Percentiles rank a stretch among this genome's conserved stretches.
Conservation (phyloP, 2,888 invertebrate species). For the Julus scandinavius region DNA sequence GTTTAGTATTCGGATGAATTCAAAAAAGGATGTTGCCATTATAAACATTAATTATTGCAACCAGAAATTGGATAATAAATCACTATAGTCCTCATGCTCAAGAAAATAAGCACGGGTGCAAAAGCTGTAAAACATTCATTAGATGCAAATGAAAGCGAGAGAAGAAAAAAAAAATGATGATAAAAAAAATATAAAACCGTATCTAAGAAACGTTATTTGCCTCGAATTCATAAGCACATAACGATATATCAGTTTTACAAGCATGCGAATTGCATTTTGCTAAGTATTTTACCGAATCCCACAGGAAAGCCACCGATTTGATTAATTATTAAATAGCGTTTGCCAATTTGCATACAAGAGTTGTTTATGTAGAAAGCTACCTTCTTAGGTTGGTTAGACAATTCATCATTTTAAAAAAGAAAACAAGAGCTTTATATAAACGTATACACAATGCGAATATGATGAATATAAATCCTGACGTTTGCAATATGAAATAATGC, state of each 20-base stretch:
- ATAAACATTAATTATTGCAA: slow-evolving; percentile 38
- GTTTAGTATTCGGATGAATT: not conserved
- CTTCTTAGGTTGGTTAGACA: slow-evolving; percentile 11
- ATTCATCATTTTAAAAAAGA: slow-evolving; percentile 30
- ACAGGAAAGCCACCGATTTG: slow-evolving; percentile 6
- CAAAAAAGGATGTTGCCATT: not conserved
- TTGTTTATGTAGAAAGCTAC: slow-evolving; percentile 5
- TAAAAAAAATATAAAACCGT: not conserved
- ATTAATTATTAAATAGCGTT: slow-evolving; percentile 45
- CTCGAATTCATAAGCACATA: not conserved
- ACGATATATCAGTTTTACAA: slow-evolving; percentile 5
- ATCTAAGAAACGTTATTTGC: not conserved
- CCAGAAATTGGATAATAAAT: slow-evolving; percentile 31
- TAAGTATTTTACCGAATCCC: slow-evolving; percentile 6
- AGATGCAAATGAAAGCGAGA: not conserved
- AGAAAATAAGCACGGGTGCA: not conserved
- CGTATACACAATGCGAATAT: not conserved
- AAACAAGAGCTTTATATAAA: not conserved
- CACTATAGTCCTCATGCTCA: not conserved
- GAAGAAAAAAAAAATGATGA: slow-evolving; percentile 33
- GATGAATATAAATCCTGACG: slow-evolving; percentile 26
- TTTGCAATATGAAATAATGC: slow-evolving; percentile 5
- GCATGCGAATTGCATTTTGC: not conserved
- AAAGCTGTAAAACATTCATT: slow-evolving; percentile 17
- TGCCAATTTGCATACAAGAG: slow-evolving; percentile 41